Percentiles rank a stretch among this genome's conserved stretches.
These are phyloP conservation scores for Emydocephalus ijimae DNA, from an alignment of 2,113 vertebrate species.

Conservation along the genomic window DNA sequence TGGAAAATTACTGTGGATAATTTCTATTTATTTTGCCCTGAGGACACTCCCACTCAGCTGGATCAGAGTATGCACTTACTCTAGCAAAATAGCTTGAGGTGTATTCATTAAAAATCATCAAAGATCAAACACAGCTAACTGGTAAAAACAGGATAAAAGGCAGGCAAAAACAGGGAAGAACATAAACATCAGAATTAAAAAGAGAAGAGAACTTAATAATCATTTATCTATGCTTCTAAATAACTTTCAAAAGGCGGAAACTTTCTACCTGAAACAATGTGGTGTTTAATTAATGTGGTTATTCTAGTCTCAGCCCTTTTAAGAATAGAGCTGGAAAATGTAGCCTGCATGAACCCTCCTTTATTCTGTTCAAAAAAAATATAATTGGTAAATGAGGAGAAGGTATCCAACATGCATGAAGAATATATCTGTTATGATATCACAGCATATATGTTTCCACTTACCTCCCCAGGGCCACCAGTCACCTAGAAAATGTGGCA, in stretches of 20 bases:
- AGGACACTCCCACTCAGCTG: neutral
- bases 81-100: neutral
- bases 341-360: neutral
- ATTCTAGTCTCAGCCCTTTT: neutral
- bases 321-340: neutral
- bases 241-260: neutral
- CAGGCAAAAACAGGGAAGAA: neutral
- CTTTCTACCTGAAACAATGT: neutral
- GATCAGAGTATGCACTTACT: neutral
- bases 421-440: neutral
- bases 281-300: neutral
- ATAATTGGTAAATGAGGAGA: neutral
- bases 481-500: neutral
- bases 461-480: neutral
- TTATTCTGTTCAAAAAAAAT: neutral
- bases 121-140: neutral
- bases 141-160: neutral
- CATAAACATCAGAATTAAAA: neutral
- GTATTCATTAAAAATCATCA: neutral
- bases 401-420: neutral
- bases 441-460: neutral
- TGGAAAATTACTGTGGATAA: neutral
- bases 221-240: neutral
- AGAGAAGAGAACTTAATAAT: neutral
- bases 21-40: neutral